Percentiles rank a stretch among this genome's conserved stretches.
These are phyloP conservation scores for Drosophila sordidula DNA, from an alignment of 2,888 invertebrate genomes.

Conservation along the genomic window DNA sequence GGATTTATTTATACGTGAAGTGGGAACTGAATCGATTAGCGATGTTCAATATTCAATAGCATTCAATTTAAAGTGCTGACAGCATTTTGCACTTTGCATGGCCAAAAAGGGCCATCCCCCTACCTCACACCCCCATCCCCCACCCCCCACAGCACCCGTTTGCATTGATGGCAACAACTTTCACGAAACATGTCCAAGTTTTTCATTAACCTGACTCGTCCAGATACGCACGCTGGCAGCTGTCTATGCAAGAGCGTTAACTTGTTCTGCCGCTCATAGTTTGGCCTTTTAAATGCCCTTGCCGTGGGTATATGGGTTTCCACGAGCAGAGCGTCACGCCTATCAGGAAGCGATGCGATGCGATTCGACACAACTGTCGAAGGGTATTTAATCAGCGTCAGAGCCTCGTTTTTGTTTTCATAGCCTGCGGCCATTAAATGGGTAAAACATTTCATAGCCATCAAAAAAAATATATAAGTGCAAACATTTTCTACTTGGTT, in stretches of 20 bases:
- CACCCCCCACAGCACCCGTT: background rate
- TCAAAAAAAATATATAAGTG: too few relatives aligned
- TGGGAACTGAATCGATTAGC: background rate
- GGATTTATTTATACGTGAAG: background rate
- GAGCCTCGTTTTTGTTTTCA: too few relatives aligned
- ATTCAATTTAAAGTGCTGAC: conserved; percentile 56
- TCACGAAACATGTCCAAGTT: conserved; percentile 62
- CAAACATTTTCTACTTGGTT: too few relatives aligned
- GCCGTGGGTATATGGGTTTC: background rate
- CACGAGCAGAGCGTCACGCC: too few relatives aligned
- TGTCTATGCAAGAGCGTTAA: conserved; percentile 56
- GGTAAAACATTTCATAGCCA: too few relatives aligned
- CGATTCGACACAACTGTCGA: too few relatives aligned
- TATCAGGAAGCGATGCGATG: too few relatives aligned
- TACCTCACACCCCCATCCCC: background rate
- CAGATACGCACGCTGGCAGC: conserved; percentile 66
- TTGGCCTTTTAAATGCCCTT: conserved; percentile 7
- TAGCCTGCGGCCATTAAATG: too few relatives aligned
- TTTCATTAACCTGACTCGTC: conserved; percentile 76
- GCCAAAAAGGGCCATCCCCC: conserved; percentile 17
- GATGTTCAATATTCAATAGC: background rate
- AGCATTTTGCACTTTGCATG: conserved; percentile 65
- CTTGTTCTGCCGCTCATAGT: conserved; percentile 31
- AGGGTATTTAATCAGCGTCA: too few relatives aligned
- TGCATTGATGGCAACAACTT: conserved; percentile 45